Percentiles rank a stretch among this genome's conserved stretches.
phyloP scores from a whole-genome alignment of 2,797 vertebrate species.

The Emys orbicularis region DNA sequence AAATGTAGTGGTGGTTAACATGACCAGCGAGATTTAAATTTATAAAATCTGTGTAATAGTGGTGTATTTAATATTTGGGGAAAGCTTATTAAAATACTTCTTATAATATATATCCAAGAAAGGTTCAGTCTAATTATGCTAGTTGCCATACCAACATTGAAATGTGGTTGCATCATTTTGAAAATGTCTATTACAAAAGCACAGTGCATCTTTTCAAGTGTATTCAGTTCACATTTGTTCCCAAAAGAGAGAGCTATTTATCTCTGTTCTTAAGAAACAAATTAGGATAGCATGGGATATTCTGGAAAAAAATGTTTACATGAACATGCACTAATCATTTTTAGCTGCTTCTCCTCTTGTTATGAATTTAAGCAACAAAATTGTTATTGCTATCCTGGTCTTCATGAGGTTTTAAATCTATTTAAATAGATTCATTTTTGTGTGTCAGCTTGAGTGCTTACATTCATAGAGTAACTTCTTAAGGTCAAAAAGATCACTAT shows the following conservation, averaged over 20 bases:
- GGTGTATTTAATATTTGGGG: neutral
- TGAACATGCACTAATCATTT: neutral
- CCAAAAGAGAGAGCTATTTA: neutral
- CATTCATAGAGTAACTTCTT: neutral
- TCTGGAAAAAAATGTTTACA: neutral
- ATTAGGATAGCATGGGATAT: neutral
- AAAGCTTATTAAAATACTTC: constrained; percentile 1
- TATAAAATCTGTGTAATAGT: neutral
- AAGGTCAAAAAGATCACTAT: constrained; percentile 37
- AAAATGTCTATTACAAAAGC: neutral
- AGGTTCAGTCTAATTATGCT: constrained; percentile 1
- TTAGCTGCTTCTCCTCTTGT: neutral
- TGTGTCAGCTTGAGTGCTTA: neutral
- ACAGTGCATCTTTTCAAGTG: neutral
- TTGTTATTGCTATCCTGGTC: neutral
- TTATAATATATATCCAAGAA: neutral
- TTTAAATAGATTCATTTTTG: neutral
- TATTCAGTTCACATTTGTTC: neutral
- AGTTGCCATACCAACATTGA: neutral
- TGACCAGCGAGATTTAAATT: neutral
- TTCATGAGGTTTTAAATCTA: neutral
- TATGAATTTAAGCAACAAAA: neutral
- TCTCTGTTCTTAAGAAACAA: constrained; percentile 27
- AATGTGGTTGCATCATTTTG: constrained; percentile 16
- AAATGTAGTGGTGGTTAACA: neutral